Evolutionary conservation across 2,888 invertebrate species (phyloP).

Genomic region (Plagodis pulveraria): DNA sequence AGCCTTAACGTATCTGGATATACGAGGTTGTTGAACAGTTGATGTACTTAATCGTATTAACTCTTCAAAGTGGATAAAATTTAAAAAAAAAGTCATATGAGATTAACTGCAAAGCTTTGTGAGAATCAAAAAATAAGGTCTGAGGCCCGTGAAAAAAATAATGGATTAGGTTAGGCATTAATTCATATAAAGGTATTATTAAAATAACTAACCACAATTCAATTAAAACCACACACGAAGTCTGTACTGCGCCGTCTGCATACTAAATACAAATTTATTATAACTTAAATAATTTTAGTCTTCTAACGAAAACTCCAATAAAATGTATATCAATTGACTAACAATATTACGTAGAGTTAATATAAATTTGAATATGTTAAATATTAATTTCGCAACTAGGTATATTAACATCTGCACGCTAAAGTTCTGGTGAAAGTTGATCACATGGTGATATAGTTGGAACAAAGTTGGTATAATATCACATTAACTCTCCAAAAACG

Average conservation of each 20-base stretch:
- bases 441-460: slow-evolving; percentile 12
- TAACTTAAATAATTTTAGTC: background rate
- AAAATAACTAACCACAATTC: background rate
- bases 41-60: too few species aligned
- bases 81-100: too few species aligned
- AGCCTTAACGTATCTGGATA: too few species aligned
- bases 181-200: background rate
- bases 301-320: background rate
- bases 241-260: background rate
- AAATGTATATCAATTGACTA: background rate
- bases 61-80: too few species aligned
- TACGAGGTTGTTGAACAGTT: too few species aligned
- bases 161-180: too few species aligned
- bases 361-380: background rate
- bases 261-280: background rate
- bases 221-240: background rate
- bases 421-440: slow-evolving; percentile 19
- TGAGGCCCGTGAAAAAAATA: too few species aligned
- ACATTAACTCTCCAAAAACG: slow-evolving; percentile 4
- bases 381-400: slow-evolving; percentile 9
- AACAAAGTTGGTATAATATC: background rate
- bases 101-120: too few species aligned
- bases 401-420: slow-evolving; percentile 3
- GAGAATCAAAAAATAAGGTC: too few species aligned
- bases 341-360: slow-evolving; percentile 1